Evolutionary conservation across 23 tunicate species (phyloP), one percentile per base, ranked within the genome.

Genomic region (Styela clava): DNA sequence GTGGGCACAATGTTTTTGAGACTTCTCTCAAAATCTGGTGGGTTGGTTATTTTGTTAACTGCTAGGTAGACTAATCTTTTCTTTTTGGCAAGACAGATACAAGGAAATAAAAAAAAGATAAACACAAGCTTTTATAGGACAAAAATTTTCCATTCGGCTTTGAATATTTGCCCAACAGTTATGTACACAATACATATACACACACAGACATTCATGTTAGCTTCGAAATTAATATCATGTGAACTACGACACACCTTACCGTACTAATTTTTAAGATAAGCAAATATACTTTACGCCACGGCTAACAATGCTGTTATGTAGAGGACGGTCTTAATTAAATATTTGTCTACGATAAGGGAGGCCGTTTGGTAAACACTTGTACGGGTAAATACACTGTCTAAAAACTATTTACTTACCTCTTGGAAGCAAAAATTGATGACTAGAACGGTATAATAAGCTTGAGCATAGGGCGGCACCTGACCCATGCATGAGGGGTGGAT

Each of bases 201-300:
- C 56, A 44, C 56, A 44, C 12, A 44, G 56, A 44, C 56, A 44
- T 44, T 44, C 56, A 44, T 44, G 56, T 44, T 12, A 44, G 56
- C 56, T 44, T 44, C 56, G 12, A 44, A 44, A 44, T 44, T 44
- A 44, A 44, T 44, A 44, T 44, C 9, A 44, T 44, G 56, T 44
- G 56, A 44, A 30, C 64, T 21, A 16, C 24, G 81, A 76, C 81
- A 76, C 63, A 76, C 81, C 81, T 76, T 76, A 34, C 36, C 56
- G 26, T 73, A 73, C 78, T 73, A 31, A 73, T 31, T 73, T 76
- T 44, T 76, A 76, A 24, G 65, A 27, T 24, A 27, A 26, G 52
- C 67, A 76, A 76, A 76, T 76, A 76, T 25, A 76, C 81, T 76
- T 52, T 44, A 52, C 81, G 81, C 30, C 65, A 76, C 65, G 31